Conservation (phyloP, 2,113 vertebrate species). For the Phalacrocorax pelagicus region DNA sequence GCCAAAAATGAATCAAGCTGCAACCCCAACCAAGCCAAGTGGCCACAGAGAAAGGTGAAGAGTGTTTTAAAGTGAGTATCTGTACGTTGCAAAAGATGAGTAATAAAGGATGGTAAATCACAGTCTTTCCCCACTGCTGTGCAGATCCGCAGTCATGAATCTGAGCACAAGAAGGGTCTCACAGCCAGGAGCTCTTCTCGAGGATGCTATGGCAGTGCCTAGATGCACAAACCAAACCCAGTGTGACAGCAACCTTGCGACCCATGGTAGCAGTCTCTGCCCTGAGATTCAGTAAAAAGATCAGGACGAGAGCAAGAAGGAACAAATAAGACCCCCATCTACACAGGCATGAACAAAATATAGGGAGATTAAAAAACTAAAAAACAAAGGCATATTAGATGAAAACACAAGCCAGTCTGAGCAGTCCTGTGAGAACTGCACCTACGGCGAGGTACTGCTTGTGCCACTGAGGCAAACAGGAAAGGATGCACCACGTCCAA, state of each 20-base stretch:
- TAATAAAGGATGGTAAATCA: not conserved
- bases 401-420: not conserved
- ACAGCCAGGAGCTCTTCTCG: not conserved
- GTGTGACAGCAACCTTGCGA: not conserved
- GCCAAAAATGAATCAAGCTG: not conserved
- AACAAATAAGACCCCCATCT: not conserved
- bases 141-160: not conserved
- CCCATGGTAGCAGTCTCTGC: not conserved
- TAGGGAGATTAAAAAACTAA: not conserved
- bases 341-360: not conserved
- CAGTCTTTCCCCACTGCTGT: not conserved
- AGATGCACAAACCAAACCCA: not conserved
- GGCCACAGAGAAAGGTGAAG: not conserved
- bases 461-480: not conserved
- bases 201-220: not conserved
- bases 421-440: accelerated
- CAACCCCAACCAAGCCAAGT: not conserved
- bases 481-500: not conserved
- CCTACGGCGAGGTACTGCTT: not conserved
- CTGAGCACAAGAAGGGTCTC: not conserved
- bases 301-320: not conserved
- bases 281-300: not conserved
- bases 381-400: not conserved
- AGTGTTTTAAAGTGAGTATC: not conserved
- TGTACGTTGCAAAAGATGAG: not conserved